A percentile compares a stretch with the other conserved stretches of the same genome.
These are phyloP conservation scores for Anguilla anguilla DNA, from an alignment of 2,797 vertebrate species.

Conservation along the genomic window DNA sequence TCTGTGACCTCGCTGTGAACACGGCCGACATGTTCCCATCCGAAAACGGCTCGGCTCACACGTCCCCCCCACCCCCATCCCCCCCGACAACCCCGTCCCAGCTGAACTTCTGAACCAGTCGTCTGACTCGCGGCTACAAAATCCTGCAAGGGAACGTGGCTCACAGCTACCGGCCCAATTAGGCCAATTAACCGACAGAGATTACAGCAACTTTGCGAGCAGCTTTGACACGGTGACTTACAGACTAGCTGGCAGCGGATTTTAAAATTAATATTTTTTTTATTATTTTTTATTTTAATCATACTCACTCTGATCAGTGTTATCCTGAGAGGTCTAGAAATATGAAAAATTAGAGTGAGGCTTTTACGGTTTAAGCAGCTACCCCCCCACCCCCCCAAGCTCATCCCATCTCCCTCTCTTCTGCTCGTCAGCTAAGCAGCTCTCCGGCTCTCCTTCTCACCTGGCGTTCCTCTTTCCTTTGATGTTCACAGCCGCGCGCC, in stretches of 20 bases:
- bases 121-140: neutral
- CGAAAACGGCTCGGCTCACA: neutral
- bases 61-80: too few relatives aligned
- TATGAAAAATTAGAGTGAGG: conserved; percentile 52
- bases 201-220: neutral
- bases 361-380: conserved; percentile 68
- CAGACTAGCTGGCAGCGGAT: neutral
- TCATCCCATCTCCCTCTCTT: conserved; percentile 70
- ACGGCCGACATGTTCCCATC: neutral
- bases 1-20: neutral
- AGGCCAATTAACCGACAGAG: conserved; percentile 18
- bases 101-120: neutral
- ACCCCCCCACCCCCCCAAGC: conserved; percentile 57
- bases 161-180: neutral
- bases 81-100: neutral
- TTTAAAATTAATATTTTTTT: neutral
- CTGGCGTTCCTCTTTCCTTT: conserved; percentile 80
- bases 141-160: neutral
- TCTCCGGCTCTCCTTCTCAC: conserved; percentile 82
- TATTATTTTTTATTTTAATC: neutral
- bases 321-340: neutral
- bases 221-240: conserved; percentile 2
- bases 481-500: conserved; percentile 80
- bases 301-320: neutral
- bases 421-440: conserved; percentile 69